Evolutionary conservation across 2,888 invertebrate species (phyloP).

Genomic region (Metacarcinus magister): DNA sequence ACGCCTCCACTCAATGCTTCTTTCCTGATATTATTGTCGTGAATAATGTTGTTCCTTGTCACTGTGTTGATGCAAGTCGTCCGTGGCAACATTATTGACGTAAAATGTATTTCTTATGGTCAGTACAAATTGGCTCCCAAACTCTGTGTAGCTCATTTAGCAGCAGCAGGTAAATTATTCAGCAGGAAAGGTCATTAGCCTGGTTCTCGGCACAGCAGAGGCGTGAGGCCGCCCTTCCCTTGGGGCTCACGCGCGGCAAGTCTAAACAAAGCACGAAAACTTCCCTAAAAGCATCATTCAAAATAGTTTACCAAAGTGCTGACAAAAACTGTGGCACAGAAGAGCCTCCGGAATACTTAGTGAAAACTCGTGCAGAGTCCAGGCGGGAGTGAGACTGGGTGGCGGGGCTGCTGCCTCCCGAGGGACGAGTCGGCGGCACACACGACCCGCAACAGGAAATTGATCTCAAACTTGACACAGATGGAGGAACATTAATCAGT

Average conservation of each 20-base stretch:
- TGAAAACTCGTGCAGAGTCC: constrained; percentile 18
- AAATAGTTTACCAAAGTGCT: constrained; percentile 53
- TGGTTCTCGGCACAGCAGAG: constrained; percentile 28
- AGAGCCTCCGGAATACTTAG: constrained; percentile 44
- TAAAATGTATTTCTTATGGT: neutral
- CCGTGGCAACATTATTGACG: neutral
- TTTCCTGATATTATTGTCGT: neutral
- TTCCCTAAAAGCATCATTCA: constrained; percentile 53
- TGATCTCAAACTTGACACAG: constrained; percentile 53
- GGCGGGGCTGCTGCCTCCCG: neutral
- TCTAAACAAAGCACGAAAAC: constrained; percentile 53
- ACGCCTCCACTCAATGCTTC: neutral
- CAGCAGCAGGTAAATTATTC: constrained; percentile 51
- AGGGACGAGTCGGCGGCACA: neutral
- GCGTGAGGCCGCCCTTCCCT: constrained; percentile 46
- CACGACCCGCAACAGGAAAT: constrained; percentile 18
- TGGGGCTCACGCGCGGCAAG: constrained; percentile 41
- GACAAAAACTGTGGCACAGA: constrained; percentile 51
- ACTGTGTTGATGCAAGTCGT: neutral
- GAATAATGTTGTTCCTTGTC: neutral
- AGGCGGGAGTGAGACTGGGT: neutral
- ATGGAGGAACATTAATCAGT: constrained; percentile 44
- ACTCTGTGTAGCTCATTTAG: constrained; percentile 12
- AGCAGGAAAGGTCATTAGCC: constrained; percentile 38
- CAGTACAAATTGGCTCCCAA: neutral